Evolutionary conservation across 2,113 vertebrate genomes (phyloP).

Genomic region (Nipponia nippon): DNA sequence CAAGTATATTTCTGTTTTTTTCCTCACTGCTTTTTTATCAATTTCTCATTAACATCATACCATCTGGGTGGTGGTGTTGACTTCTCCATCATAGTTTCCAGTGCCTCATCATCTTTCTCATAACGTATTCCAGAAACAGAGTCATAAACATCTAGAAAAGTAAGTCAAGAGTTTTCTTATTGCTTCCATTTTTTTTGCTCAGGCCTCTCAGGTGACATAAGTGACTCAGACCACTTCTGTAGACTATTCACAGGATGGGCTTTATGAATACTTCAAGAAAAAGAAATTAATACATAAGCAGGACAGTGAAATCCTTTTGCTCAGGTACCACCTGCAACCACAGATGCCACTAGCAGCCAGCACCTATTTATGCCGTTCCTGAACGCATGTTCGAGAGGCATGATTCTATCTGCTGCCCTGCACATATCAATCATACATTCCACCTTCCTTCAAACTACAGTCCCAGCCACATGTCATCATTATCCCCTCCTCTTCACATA

Average conservation of each 20-base stretch:
- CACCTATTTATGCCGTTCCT: neutral
- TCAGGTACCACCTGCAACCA: neutral
- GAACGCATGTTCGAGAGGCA: rapidly evolving
- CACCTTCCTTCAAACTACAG: neutral
- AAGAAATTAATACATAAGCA: neutral
- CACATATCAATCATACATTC: neutral
- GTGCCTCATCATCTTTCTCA: neutral
- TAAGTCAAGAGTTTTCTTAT: neutral
- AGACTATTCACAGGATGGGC: neutral
- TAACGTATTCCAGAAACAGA: rapidly evolving
- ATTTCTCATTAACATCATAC: constrained; percentile 13
- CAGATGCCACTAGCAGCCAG: neutral
- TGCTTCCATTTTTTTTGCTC: neutral
- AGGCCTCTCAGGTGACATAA: neutral
- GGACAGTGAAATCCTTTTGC: neutral
- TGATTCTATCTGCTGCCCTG: neutral
- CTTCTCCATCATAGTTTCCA: neutral
- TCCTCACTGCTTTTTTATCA: neutral
- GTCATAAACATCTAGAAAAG: neutral
- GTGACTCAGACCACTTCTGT: neutral
- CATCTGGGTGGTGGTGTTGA: neutral
- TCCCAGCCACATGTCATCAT: neutral
- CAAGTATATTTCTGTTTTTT: neutral
- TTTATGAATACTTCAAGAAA: neutral
- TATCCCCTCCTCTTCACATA: neutral